phyloP scores from a whole-genome alignment of 1,140 invertebrate genomes.

The Asobara japonica region DNA sequence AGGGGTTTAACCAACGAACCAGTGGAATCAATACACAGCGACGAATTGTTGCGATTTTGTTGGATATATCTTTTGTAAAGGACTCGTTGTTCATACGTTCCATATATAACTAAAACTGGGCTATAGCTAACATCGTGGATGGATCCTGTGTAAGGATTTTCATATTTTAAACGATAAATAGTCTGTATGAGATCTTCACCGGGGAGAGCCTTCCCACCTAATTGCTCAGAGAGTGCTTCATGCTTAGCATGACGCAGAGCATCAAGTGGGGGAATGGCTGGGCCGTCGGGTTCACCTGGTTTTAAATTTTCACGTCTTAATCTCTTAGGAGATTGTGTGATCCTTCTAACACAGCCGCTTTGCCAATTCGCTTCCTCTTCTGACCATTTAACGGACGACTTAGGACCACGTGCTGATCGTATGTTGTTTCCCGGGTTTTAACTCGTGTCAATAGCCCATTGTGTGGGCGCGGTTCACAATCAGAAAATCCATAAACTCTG shows the following conservation, averaged over 20 bases:
- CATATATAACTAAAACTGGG: conserved; percentile 28
- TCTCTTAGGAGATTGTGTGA: background rate
- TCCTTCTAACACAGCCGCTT: conserved; percentile 13
- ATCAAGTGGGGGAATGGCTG: background rate
- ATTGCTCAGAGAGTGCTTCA: conserved; percentile 8
- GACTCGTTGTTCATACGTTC: background rate
- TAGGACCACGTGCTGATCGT: background rate
- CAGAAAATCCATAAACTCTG: conserved; percentile 6
- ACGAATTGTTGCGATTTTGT: background rate
- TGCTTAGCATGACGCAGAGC: conserved; percentile 3
- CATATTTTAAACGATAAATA: background rate
- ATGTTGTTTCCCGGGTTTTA: conserved; percentile 19
- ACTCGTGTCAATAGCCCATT: conserved; percentile 4
- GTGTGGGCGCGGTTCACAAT: background rate
- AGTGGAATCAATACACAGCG: conserved; percentile 6
- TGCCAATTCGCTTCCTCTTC: background rate
- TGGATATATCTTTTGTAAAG: conserved; percentile 25
- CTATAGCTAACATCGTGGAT: conserved; percentile 11
- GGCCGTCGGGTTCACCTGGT: conserved; percentile 10
- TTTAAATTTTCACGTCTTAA: conserved; percentile 12
- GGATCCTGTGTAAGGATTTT: background rate
- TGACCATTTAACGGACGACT: conserved; percentile 24
- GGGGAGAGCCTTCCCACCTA: background rate
- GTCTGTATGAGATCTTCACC: background rate
- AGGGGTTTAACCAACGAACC: conserved; percentile 9